These are phyloP conservation scores for Myotis vivesi DNA, from an alignment of 2,797 vertebrate genomes.

Conservation along the genomic window DNA sequence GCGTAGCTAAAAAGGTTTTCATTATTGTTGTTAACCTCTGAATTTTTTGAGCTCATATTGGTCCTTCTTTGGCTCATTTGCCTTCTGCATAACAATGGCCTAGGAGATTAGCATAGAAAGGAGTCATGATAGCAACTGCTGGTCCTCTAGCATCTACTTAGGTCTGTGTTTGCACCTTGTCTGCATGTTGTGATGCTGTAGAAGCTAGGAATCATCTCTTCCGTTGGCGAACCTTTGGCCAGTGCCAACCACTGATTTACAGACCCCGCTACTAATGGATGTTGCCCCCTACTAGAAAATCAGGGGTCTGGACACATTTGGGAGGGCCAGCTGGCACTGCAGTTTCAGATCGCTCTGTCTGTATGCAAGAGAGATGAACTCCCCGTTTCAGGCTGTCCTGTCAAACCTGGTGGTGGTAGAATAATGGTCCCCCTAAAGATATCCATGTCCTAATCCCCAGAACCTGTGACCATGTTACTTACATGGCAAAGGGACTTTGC, in stretches of 20 bases:
- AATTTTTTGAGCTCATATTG: neutral
- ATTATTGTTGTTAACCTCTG: neutral
- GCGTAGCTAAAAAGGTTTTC: neutral
- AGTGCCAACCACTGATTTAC: neutral
- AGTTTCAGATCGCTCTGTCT: slow-evolving; percentile 39
- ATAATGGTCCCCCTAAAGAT: neutral
- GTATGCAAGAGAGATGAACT: neutral
- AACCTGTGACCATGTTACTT: neutral
- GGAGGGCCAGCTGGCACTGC: neutral
- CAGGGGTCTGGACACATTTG: neutral
- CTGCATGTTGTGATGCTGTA: neutral
- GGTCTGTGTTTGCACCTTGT: neutral
- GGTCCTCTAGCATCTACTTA: neutral
- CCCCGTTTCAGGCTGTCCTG: slow-evolving; percentile 26
- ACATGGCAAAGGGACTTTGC: neutral
- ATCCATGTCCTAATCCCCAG: neutral
- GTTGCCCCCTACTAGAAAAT: slow-evolving; percentile 81
- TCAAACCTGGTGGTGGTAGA: neutral
- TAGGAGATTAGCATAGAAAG: neutral
- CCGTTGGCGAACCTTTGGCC: slow-evolving; percentile 28
- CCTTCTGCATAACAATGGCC: neutral
- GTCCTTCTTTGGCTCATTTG: neutral
- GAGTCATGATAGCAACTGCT: neutral
- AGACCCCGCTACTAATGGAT: slow-evolving; percentile 63
- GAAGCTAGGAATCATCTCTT: neutral